phyloP scores from a whole-genome alignment of 2,797 vertebrate species.

The Podarcis siculus region DNA sequence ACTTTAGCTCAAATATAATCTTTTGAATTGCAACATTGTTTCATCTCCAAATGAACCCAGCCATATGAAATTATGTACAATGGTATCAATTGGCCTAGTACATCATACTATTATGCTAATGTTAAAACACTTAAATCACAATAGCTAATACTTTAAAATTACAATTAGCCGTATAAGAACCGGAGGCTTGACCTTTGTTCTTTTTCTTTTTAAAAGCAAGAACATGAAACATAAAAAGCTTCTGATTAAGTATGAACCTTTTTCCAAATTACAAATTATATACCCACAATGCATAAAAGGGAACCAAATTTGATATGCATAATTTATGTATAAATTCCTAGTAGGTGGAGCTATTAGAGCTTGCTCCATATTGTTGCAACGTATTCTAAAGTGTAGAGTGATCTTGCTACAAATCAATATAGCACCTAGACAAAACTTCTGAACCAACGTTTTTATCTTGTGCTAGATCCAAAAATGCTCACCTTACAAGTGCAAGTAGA shows the following conservation, averaged over 20 bases:
- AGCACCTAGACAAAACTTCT: not conserved
- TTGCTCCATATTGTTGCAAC: constrained; percentile 15
- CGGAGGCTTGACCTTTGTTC: constrained; percentile 47
- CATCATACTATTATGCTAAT: constrained; percentile 48
- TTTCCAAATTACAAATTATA: constrained; percentile 61
- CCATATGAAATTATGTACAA: not conserved
- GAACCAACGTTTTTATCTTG: too few species aligned
- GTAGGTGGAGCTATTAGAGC: constrained; percentile 31
- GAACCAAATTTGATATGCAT: constrained; percentile 51
- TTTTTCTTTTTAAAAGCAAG: constrained; percentile 29
- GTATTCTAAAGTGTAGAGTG: too few species aligned
- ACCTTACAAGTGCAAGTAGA: too few species aligned
- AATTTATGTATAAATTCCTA: constrained; percentile 54
- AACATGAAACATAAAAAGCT: constrained; percentile 61
- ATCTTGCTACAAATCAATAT: too few species aligned
- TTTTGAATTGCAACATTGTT: not conserved
- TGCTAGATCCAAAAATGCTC: too few species aligned
- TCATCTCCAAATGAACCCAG: constrained; percentile 5
- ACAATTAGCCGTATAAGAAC: constrained; percentile 62
- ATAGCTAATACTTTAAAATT: constrained; percentile 61
- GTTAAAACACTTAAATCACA: constrained; percentile 52
- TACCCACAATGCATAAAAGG: constrained; percentile 60
- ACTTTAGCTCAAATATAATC: constrained; percentile 22
- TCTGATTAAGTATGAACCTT: constrained; percentile 61
- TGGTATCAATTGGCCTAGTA: constrained; percentile 3